Evolutionary conservation across 1,140 invertebrate genomes (phyloP).

Genomic region (Eueides isabella): DNA sequence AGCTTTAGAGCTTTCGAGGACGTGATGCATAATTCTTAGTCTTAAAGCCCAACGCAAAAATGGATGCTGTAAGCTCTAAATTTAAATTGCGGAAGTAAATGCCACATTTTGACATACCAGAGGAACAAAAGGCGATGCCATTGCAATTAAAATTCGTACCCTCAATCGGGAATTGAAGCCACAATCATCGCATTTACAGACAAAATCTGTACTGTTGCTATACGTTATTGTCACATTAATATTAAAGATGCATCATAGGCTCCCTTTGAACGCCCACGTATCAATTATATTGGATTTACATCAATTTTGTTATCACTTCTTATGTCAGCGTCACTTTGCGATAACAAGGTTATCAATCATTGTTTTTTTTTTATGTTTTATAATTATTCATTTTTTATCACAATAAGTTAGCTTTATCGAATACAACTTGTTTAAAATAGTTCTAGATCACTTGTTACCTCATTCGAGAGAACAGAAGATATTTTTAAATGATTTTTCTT

Average conservation of each 20-base stretch:
- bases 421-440: background rate
- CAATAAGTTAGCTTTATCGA: background rate
- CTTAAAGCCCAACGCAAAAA: too few species aligned
- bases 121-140: too few species aligned
- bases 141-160: too few species aligned
- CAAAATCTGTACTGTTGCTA: background rate
- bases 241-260: background rate
- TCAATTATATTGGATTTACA: background rate
- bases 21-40: too few species aligned
- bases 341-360: conserved; percentile 3
- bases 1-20: too few species aligned
- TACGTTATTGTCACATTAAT: background rate
- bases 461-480: too few species aligned
- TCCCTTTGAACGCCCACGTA: background rate
- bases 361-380: background rate
- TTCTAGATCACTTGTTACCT: too few species aligned
- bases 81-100: too few species aligned
- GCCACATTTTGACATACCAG: too few species aligned
- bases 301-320: background rate
- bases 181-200: background rate
- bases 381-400: conserved; percentile 13
- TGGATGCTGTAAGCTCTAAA: too few species aligned
- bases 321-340: background rate
- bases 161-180: too few species aligned
- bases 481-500: too few species aligned